A percentile compares a stretch with the other conserved stretches of the same genome.
These are phyloP conservation scores for Sarcophaga variegata DNA, from an alignment of 2,888 invertebrate species.

Conservation along the genomic window DNA sequence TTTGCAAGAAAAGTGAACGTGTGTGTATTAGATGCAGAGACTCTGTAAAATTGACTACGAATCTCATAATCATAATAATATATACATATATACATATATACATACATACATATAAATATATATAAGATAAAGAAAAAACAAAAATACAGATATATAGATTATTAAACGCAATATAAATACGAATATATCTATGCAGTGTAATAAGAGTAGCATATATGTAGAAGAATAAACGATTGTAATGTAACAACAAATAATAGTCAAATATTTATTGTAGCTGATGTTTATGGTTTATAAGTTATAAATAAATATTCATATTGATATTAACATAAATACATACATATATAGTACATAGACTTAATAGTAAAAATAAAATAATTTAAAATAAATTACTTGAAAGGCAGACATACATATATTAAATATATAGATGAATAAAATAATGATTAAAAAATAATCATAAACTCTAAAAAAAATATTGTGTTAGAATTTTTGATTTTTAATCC, in stretches of 20 bases:
- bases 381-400: slow-evolving; percentile 22
- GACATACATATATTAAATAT: not conserved
- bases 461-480: slow-evolving; percentile 17
- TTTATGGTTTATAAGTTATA: slow-evolving; percentile 49
- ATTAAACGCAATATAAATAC: not conserved
- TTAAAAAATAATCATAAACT: too few relatives aligned
- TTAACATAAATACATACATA: slow-evolving; percentile 30
- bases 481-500: slow-evolving; percentile 42
- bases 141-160: not conserved
- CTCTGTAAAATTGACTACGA: not conserved
- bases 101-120: not conserved
- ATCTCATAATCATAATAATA: slow-evolving; percentile 12
- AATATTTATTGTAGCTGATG: slow-evolving; percentile 53
- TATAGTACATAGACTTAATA: not conserved
- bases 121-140: slow-evolving; percentile 12
- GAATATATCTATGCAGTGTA: too few relatives aligned
- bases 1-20: slow-evolving; percentile 41
- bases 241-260: slow-evolving; percentile 36
- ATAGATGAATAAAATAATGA: not conserved
- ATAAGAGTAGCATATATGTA: not conserved
- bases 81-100: slow-evolving; percentile 17
- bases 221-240: not conserved
- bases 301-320: slow-evolving; percentile 28
- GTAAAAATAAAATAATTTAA: slow-evolving; percentile 29
- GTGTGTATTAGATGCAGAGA: slow-evolving; percentile 18